Evolutionary conservation across 2,888 invertebrate genomes (phyloP).

Genomic region (Caenorhabditis sp.): DNA sequence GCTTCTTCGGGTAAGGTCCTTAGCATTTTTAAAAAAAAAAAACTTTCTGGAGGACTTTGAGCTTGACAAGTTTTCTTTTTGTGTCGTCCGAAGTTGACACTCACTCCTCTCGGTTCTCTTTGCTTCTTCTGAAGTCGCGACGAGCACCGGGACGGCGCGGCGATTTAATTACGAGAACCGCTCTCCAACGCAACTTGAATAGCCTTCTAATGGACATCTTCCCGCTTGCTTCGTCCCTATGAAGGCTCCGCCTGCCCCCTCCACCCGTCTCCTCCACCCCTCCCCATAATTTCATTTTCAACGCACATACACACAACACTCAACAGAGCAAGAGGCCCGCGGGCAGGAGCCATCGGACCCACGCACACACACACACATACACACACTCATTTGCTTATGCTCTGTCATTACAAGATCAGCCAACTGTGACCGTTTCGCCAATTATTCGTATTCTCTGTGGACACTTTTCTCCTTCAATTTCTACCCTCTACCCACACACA

Average conservation of each 20-base stretch:
- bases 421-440: constrained; percentile 57
- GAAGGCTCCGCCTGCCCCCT: constrained; percentile 58
- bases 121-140: constrained; percentile 27
- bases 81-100: constrained; percentile 18
- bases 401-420: constrained; percentile 55
- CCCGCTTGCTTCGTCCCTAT: constrained; percentile 55
- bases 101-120: constrained; percentile 6
- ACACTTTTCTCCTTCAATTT: background rate
- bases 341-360: constrained; percentile 55
- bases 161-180: constrained; percentile 68
- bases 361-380: constrained; percentile 41
- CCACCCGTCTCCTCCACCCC: constrained; percentile 48
- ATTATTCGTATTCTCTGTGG: constrained; percentile 43
- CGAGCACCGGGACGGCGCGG: constrained; percentile 62
- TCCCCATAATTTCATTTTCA: constrained; percentile 65
- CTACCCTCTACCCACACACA: background rate
- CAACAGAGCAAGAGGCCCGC: constrained; percentile 61
- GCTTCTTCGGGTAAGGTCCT: constrained; percentile 58
- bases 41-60: too few relatives aligned
- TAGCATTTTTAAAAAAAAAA: too few relatives aligned
- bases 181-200: constrained; percentile 68
- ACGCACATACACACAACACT: constrained; percentile 62
- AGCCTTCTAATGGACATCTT: constrained; percentile 69
- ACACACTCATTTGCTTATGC: constrained; percentile 59
- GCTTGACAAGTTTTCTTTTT: constrained; percentile 15